Conservation (phyloP, 2,113 vertebrate genomes). For the Eretmochelys imbricata region DNA sequence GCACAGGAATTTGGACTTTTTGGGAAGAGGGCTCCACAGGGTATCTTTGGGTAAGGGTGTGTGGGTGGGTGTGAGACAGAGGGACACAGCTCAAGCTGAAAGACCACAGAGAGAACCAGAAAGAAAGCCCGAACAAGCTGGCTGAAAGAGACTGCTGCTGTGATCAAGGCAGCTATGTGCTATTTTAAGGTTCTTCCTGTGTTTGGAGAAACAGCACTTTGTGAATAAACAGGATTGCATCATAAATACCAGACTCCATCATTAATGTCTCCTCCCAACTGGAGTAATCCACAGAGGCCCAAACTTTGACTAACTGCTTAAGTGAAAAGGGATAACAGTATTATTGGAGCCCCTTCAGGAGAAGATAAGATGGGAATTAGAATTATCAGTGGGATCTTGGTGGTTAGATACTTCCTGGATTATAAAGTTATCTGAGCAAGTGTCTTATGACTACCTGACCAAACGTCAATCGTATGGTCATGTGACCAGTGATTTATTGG, state of each 20-base stretch:
- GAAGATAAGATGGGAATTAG: constrained; percentile 1
- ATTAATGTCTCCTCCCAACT: not conserved
- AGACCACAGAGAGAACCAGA: not conserved
- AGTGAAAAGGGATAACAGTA: not conserved
- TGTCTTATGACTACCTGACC: not conserved
- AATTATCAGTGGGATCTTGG: not conserved
- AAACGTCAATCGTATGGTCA: not conserved
- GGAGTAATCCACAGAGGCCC: not conserved
- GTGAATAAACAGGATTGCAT: not conserved
- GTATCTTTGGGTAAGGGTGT: not conserved
- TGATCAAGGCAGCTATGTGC: not conserved
- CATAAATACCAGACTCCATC: not conserved
- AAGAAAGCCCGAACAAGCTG: not conserved
- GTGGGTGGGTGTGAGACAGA: not conserved
- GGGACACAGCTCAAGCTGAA: not conserved
- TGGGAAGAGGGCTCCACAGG: not conserved
- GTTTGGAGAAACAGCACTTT: not conserved
- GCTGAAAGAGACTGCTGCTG: not conserved
- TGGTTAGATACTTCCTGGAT: not conserved
- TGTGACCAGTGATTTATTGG: not conserved
- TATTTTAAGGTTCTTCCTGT: not conserved
- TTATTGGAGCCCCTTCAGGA: not conserved
- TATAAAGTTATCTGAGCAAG: not conserved
- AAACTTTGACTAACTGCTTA: not conserved
- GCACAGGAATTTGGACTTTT: not conserved